Evolutionary conservation across 2,888 invertebrate genomes (phyloP).

Genomic region (Acanthopleura granulata): DNA sequence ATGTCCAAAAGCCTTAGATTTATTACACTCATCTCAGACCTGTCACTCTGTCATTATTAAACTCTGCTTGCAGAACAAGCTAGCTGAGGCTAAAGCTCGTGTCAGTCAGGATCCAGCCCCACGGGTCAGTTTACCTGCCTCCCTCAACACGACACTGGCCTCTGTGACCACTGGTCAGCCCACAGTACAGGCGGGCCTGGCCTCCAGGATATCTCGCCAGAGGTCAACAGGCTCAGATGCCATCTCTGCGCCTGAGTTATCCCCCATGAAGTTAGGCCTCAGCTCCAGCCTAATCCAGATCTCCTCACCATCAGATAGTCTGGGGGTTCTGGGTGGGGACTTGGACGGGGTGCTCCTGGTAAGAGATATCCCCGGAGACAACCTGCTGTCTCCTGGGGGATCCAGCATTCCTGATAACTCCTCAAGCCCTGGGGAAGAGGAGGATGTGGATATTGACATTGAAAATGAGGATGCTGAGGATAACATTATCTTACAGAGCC

Average conservation of each 20-base stretch:
- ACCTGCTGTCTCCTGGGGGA: background rate
- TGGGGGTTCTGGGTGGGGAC: background rate
- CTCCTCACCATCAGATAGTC: background rate
- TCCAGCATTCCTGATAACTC: background rate
- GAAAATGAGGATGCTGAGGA: conserved; percentile 52
- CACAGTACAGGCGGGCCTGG: conserved; percentile 36
- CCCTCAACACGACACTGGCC: conserved; percentile 33
- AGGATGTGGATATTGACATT: conserved; percentile 58
- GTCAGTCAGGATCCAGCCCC: background rate
- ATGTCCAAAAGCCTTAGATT: too few relatives aligned
- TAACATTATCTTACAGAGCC: conserved; percentile 45
- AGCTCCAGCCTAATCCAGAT: background rate
- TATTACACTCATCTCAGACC: too few relatives aligned
- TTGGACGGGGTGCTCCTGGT: background rate
- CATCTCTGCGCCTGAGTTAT: background rate
- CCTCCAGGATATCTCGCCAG: background rate
- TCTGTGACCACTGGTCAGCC: conserved; percentile 55
- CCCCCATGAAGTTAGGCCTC: background rate
- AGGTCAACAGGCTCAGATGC: background rate
- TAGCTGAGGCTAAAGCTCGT: background rate
- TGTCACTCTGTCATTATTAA: background rate
- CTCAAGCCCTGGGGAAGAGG: conserved; percentile 34
- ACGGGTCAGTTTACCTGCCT: background rate
- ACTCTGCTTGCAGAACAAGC: background rate
- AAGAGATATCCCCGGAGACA: background rate